A percentile compares a stretch with the other conserved stretches of the same genome.
phyloP scores from a whole-genome alignment of 2,888 invertebrate species.

The Meteorus cinctellus region DNA sequence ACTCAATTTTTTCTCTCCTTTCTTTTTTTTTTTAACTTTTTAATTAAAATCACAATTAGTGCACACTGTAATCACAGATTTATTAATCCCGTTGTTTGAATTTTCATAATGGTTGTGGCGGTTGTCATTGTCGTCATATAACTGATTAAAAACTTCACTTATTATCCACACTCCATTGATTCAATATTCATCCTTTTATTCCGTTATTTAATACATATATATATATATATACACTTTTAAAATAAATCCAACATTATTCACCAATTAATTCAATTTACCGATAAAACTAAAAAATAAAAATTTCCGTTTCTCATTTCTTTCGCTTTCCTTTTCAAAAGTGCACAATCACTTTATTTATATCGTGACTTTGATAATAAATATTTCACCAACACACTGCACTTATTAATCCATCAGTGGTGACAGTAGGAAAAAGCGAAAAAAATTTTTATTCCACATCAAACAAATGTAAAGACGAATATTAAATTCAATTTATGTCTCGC shows the following conservation, averaged over 20 bases:
- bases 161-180: conserved; percentile 10
- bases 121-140: background rate
- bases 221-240: background rate
- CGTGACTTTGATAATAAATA: too few relatives aligned
- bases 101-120: background rate
- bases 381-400: too few relatives aligned
- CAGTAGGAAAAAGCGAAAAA: too few relatives aligned
- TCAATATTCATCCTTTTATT: background rate
- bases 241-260: background rate
- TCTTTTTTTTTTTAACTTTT: background rate
- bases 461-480: too few relatives aligned
- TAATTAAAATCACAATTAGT: conserved; percentile 11
- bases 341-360: too few relatives aligned
- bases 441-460: too few relatives aligned
- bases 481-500: too few relatives aligned
- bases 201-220: background rate
- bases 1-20: background rate
- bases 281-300: too few relatives aligned
- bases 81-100: conserved; percentile 25
- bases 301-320: too few relatives aligned
- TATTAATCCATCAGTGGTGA: too few relatives aligned
- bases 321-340: too few relatives aligned
- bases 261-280: too few relatives aligned
- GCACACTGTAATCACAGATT: conserved; percentile 35
- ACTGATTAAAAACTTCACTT: background rate